Conservation (phyloP, 2,113 vertebrate genomes). For the Nyctibius bracteatus region DNA sequence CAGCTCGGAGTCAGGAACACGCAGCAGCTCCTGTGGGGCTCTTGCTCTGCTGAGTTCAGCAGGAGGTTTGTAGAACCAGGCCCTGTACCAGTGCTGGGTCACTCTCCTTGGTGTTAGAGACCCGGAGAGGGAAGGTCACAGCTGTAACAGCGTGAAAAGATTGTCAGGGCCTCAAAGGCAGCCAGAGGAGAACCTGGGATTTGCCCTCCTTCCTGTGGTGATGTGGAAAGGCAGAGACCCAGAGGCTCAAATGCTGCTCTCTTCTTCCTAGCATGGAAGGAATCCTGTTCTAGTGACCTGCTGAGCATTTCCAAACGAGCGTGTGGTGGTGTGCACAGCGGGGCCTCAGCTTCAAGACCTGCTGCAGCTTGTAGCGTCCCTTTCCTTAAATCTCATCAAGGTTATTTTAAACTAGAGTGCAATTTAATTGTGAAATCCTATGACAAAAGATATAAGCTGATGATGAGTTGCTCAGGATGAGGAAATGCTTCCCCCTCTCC, state of each 20-base stretch:
- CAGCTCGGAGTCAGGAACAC: background rate
- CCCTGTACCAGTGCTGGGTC: background rate
- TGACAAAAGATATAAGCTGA: background rate
- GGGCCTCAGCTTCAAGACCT: background rate
- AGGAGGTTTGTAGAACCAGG: background rate
- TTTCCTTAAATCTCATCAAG: rapidly evolving
- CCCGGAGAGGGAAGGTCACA: background rate
- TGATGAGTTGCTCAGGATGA: background rate
- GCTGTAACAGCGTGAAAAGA: background rate
- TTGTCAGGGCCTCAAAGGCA: background rate
- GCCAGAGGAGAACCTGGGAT: background rate
- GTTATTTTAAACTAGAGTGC: background rate
- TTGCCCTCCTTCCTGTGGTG: background rate
- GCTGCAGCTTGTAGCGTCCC: background rate
- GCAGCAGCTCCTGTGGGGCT: background rate
- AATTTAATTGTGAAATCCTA: background rate
- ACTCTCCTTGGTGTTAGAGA: background rate
- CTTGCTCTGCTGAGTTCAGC: background rate
- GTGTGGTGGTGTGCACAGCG: background rate
- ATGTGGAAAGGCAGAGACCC: background rate
- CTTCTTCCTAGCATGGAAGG: background rate
- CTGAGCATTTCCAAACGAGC: rapidly evolving
- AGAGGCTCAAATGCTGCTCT: background rate
- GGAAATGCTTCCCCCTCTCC: background rate
- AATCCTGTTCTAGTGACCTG: background rate